Conservation (phyloP, 2,888 invertebrate species). For the Calliopum simillimum region DNA sequence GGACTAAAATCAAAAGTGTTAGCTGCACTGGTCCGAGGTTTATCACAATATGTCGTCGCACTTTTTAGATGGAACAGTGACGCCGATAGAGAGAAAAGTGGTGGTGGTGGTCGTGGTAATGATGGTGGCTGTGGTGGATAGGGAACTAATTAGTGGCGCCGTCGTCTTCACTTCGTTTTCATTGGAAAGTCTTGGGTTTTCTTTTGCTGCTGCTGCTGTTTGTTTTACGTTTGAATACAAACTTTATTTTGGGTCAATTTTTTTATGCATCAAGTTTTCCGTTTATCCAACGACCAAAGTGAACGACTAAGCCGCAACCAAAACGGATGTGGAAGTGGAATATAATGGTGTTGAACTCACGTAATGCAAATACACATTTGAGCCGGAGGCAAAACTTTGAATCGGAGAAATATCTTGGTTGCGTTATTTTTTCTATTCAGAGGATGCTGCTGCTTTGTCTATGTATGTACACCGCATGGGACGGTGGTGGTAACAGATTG, state of each 20-base stretch:
- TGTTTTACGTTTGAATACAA: too few species aligned
- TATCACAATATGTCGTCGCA: slow-evolving; percentile 13
- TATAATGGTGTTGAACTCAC: neutral
- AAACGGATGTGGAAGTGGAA: neutral
- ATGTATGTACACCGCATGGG: neutral
- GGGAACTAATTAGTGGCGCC: slow-evolving; percentile 23
- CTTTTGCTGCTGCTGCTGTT: too few species aligned
- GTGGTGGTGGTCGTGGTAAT: too few species aligned
- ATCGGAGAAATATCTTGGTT: neutral
- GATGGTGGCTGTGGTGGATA: neutral
- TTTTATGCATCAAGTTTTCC: neutral
- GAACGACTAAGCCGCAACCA: neutral
- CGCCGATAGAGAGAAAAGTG: neutral
- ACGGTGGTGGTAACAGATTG: neutral
- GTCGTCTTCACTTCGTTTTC: slow-evolving; percentile 13
- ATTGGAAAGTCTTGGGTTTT: slow-evolving; percentile 2
- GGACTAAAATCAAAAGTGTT: neutral
- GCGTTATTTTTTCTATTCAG: neutral
- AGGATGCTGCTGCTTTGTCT: slow-evolving; percentile 7
- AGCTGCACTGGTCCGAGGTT: slow-evolving; percentile 25
- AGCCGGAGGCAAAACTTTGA: slow-evolving; percentile 17
- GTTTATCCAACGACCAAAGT: neutral
- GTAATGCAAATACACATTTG: slow-evolving; percentile 12
- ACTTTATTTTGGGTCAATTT: too few species aligned
- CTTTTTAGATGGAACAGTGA: neutral